Conservation (phyloP, 2,113 vertebrate species). For the Callaeas wilsoni region DNA sequence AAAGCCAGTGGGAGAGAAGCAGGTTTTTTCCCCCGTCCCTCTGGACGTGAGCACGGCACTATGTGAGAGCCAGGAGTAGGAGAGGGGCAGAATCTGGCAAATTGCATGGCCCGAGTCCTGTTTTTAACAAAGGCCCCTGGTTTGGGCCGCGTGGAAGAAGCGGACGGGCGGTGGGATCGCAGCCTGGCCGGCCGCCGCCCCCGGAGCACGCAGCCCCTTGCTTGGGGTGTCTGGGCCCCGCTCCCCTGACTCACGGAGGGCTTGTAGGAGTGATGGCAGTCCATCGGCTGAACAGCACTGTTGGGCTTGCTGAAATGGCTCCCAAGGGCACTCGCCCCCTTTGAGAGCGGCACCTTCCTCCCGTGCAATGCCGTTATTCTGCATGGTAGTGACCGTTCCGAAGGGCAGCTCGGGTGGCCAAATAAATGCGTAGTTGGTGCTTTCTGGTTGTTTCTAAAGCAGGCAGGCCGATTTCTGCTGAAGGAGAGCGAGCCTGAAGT, state of each 20-base stretch:
- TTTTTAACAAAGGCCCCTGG: background rate
- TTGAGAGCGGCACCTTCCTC: background rate
- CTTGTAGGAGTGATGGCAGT: conserved; percentile 24
- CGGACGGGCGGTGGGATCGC: background rate
- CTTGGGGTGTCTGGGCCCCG: background rate
- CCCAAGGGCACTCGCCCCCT: background rate
- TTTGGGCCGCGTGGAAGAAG: background rate
- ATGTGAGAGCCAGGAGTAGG: background rate
- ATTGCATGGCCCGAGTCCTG: background rate
- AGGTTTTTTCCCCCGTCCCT: background rate
- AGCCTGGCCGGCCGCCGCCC: background rate
- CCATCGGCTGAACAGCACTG: background rate
- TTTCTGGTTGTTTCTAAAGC: conserved; percentile 39
- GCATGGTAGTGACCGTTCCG: background rate
- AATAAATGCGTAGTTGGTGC: conserved; percentile 13
- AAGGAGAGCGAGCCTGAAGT: background rate
- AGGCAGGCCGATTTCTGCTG: conserved; percentile 34
- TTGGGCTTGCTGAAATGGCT: background rate
- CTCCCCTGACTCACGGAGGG: background rate
- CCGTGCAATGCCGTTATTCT: background rate
- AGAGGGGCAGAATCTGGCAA: background rate
- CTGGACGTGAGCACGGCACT: rapidly evolving
- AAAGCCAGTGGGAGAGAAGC: background rate
- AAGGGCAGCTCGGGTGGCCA: conserved; percentile 26
- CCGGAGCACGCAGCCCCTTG: conserved; percentile 10